Base-by-base conservation (phyloP, 1,140 invertebrate genomes). In the Metopolophium dirhodum region DNA sequence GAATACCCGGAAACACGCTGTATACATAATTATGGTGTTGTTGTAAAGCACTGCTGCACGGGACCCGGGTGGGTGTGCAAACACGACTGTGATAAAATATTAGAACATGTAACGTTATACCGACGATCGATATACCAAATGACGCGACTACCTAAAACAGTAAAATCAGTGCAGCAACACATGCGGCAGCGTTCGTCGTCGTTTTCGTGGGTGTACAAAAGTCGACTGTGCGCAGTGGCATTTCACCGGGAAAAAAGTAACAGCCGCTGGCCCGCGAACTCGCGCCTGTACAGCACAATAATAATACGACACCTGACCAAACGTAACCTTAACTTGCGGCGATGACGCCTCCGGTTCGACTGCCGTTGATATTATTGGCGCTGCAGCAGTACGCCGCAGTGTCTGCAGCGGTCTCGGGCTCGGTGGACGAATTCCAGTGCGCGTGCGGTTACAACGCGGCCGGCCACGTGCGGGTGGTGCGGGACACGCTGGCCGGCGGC, bases 351-450 rank as follows among this genome's bases (percentile, higher is more conserved):
- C 26, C 47, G 77, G 30, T 30, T 1, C 45, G 82, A 30, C 1
- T 51, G 26, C 2, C 9, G 9, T 54, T 35, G 90, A 23, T 30
- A 1, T 11, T 20, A 51, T 37, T 54, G 35, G 9, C 2, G 90
- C 14, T 14, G 11, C 61, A 68, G 30, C 61, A 30, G 30, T 77
- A 7, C 61, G 23, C 20, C 45, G 35, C 82, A 4, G 23, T 22
- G 88, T 7, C 23, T 2, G 54, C 37, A 37, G 1, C n/a, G 18
- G 54, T 35, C 35, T n/a, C n/a, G 45, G 91, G 91, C 30, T 51
- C 77, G 4, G 91, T 86, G 47, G 91, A 93, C 91, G 47, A 86
- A 7, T 93, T 93, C 49, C 91, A 93, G 77, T 93, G 91, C 91
- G 37, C 49, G 82, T 93, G 91, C 91, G 82, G 49, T 22, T 41